Percentiles rank a stretch among this genome's conserved stretches.
Evolutionary conservation across 2,113 vertebrate species (phyloP).

Genomic region (Triplophysa dalaica): DNA sequence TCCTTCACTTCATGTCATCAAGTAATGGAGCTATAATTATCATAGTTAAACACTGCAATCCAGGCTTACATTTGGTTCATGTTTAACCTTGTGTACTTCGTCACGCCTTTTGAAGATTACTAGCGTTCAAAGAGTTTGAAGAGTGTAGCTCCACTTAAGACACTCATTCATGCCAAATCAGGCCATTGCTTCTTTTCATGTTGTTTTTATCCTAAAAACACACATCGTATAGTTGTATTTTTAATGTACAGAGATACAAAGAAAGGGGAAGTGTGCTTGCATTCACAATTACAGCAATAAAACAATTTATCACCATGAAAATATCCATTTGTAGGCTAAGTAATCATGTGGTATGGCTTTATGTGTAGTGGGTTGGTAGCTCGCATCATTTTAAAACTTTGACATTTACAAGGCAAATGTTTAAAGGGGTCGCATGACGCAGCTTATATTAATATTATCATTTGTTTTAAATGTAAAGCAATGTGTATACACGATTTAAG

Average conservation of each 20-base stretch:
- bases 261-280: conserved; percentile 32
- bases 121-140: conserved; percentile 3
- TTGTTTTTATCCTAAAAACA: conserved; percentile 16
- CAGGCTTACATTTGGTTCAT: conserved; percentile 65
- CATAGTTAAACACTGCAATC: conserved; percentile 43
- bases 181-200: too few relatives aligned
- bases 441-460: too few relatives aligned
- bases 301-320: conserved; percentile 8
- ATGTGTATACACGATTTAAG: too few relatives aligned
- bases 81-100: conserved; percentile 68
- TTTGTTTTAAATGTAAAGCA: too few relatives aligned
- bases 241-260: conserved; percentile 53
- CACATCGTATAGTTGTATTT: conserved; percentile 55
- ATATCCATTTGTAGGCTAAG: not conserved
- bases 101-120: conserved; percentile 35
- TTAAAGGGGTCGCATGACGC: too few relatives aligned
- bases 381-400: not conserved
- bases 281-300: conserved; percentile 19
- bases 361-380: not conserved
- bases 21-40: conserved; percentile 63
- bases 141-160: too few relatives aligned
- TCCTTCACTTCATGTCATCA: conserved; percentile 18
- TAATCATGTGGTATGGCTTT: not conserved
- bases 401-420: too few relatives aligned
- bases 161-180: conserved; percentile 55